Conservation (phyloP, 2,797 vertebrate genomes). For the Coluber constrictor region DNA sequence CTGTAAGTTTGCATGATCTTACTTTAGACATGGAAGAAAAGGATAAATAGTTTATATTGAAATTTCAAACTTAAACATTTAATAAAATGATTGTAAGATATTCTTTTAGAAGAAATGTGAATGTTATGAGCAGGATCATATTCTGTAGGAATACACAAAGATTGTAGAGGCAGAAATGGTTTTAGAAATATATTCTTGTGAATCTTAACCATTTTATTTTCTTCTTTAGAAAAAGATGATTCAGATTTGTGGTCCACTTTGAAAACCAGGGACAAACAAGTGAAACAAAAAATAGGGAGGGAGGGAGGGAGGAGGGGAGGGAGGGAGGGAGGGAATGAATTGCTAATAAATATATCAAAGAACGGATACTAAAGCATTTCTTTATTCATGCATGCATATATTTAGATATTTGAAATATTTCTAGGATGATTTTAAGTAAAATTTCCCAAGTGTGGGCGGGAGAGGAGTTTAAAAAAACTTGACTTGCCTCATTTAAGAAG, state of each 20-base stretch:
- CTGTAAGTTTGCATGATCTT: not conserved
- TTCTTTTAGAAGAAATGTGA: not conserved
- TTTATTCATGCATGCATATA: not conserved
- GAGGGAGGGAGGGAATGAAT: not conserved
- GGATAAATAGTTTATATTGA: not conserved
- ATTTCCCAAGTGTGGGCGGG: not conserved
- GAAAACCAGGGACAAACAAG: not conserved
- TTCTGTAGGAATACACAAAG: not conserved
- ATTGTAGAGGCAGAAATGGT: not conserved
- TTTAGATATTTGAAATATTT: not conserved
- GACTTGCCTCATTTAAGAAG: not conserved
- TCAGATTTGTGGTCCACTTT: not conserved
- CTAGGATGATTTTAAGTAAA: not conserved
- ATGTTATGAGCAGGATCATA: not conserved
- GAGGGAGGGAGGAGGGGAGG: not conserved
- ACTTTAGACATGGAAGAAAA: not conserved
- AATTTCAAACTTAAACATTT: not conserved
- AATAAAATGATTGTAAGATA: not conserved
- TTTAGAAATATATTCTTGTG: not conserved
- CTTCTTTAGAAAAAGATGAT: not conserved
- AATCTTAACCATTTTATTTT: not conserved
- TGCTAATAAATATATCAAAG: not conserved
- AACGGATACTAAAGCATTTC: not conserved
- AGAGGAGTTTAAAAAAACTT: not conserved
- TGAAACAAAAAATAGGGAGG: not conserved